Evolutionary conservation across 2,888 invertebrate genomes (phyloP).

Genomic region (Phytoseiulus persimilis): DNA sequence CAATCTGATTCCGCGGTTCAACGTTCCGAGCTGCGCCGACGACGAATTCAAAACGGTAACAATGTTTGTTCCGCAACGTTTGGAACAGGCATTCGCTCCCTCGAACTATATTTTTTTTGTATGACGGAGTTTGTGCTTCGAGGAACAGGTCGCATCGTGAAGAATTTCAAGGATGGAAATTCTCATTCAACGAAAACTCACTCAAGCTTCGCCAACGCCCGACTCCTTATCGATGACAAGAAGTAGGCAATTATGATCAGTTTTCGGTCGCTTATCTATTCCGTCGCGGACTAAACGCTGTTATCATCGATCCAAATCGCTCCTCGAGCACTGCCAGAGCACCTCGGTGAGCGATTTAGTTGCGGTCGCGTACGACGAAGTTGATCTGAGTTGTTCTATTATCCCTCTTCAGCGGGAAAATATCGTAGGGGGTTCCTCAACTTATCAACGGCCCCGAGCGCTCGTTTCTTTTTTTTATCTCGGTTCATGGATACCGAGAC

Average conservation of each 20-base stretch:
- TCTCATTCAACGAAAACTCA: too few relatives aligned
- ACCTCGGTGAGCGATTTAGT: background rate
- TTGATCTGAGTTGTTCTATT: background rate
- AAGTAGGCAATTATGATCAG: background rate
- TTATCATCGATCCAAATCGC: background rate
- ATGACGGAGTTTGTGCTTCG: too few relatives aligned
- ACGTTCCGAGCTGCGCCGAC: background rate
- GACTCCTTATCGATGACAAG: background rate
- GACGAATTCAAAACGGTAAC: too few relatives aligned
- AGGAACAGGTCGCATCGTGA: too few relatives aligned
- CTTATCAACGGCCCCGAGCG: background rate
- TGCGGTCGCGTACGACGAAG: background rate
- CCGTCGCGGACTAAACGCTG: background rate
- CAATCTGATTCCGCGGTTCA: background rate
- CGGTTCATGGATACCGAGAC: background rate
- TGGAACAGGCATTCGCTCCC: too few relatives aligned
- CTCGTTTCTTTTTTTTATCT: background rate
- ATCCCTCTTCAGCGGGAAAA: background rate
- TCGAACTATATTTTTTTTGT: too few relatives aligned
- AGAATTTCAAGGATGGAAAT: too few relatives aligned
- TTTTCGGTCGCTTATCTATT: background rate
- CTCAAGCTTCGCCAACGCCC: too few relatives aligned
- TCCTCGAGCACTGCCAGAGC: background rate
- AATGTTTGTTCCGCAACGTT: too few relatives aligned
- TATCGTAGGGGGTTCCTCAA: background rate